These are phyloP conservation scores for Chaetops frenatus DNA, from an alignment of 2,113 vertebrate species.

Conservation along the genomic window DNA sequence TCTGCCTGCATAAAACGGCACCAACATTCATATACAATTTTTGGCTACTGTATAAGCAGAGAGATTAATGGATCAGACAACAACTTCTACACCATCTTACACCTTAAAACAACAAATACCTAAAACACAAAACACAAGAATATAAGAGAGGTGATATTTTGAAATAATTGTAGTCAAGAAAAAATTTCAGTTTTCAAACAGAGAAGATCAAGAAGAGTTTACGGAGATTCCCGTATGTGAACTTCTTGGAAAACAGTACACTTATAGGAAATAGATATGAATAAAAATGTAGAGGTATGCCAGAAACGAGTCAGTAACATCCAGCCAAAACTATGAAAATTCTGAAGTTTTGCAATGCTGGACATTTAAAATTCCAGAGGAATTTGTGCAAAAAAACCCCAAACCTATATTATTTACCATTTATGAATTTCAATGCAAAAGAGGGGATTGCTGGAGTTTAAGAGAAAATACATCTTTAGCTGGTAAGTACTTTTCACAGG, in stretches of 20 bases:
- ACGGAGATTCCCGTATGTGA: background rate
- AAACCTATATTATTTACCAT: background rate
- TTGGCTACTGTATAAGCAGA: background rate
- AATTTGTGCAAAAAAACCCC: background rate
- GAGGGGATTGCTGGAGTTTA: constrained; percentile 33
- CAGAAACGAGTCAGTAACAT: background rate
- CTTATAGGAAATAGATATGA: background rate
- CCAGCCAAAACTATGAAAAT: background rate
- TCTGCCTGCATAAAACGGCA: background rate
- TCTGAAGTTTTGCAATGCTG: constrained; percentile 19
- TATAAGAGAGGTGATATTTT: background rate
- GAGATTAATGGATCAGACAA: background rate
- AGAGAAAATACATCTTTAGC: constrained; percentile 52
- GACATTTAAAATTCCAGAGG: constrained; percentile 1
- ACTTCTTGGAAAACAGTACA: background rate
- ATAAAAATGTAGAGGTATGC: background rate
- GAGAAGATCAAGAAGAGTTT: background rate
- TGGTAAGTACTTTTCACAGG: constrained; percentile 42
- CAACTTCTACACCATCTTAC: background rate
- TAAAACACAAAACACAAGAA: background rate
- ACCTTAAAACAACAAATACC: background rate
- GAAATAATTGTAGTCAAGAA: background rate
- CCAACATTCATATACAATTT: background rate
- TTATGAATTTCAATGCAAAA: constrained; percentile 28
- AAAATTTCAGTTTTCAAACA: background rate